Base-by-base conservation (phyloP, 1,140 invertebrate genomes). In the Daktulosphaira vitifoliae region DNA sequence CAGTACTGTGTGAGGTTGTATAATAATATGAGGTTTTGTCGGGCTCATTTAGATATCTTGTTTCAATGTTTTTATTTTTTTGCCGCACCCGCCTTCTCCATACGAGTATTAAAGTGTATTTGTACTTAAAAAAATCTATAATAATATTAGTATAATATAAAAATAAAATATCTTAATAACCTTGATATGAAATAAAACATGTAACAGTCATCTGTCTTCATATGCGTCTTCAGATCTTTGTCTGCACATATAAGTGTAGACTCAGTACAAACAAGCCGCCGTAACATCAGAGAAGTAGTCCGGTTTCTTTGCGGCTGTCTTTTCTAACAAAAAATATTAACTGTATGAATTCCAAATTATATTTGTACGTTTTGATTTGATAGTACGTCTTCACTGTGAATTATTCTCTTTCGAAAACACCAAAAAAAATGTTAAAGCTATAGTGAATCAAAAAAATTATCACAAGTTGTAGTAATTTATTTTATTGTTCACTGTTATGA, bases 1-100 rank as follows among this genome's bases (percentile, higher is more conserved):
- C 25, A 20, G 38, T 18, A 22, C 23, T 25, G 56, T 48, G 56
- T 62, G 56, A n/a, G 56, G 56, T 62, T 62, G 56, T 62, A 48
- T 48, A 62, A 62, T 62, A 62, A 46, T 62, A 48, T 62, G 56
- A 62, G 42, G 46, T 62, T 62, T 62, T 62, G 56, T 62, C 25
- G 56, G 42, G 42, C 56, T 62, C 56, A 33, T 62, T 62, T 62
- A 48, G 42, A 39, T 62, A 62, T 62, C 56, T 38, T 48, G 56
- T 62, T 62, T 62, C 56, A 46, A 22, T 39, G 26, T 62, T 62
- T 1, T 62, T 59, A 29, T 59, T 46, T 46, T 29, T 20, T 59
- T 46, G 44, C 25, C 16, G n/a, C 16, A 11, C 53, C 53, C 53
- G 39, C 54, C 23, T 38, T 39, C 16, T 25, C 33, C 25, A 23